Conservation (phyloP, 2,888 invertebrate genomes). For the Epicampocera succincta region DNA sequence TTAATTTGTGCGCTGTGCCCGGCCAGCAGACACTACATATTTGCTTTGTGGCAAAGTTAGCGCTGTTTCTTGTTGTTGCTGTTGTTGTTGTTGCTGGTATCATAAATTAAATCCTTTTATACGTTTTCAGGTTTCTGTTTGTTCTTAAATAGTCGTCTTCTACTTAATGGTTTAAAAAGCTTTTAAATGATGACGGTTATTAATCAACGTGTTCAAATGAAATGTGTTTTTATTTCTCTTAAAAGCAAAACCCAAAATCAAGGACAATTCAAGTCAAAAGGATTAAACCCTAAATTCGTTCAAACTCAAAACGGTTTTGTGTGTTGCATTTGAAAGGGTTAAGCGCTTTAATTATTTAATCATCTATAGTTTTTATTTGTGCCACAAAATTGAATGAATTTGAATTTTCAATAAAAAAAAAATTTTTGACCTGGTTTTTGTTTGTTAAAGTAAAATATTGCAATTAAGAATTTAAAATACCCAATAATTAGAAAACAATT, state of each 20-base stretch:
- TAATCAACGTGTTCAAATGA: conserved; percentile 64
- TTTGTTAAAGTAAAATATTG: no score
- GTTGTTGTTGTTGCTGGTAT: conserved; percentile 61
- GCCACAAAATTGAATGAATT: no score
- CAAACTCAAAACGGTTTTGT: no score
- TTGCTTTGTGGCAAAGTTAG: conserved; percentile 3
- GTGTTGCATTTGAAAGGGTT: no score
- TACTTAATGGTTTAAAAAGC: conserved; percentile 64
- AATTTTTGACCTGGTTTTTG: no score
- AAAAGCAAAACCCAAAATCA: conserved; percentile 30
- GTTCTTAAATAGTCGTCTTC: conserved; percentile 44
- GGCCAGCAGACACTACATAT: not conserved
- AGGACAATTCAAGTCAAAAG: conserved; percentile 23
- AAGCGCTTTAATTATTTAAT: no score
- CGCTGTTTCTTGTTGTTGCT: conserved; percentile 28
- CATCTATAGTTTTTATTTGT: not conserved
- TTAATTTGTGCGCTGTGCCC: conserved; percentile 16
- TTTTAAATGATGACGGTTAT: conserved; percentile 68
- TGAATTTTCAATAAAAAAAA: no score
- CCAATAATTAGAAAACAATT: no score
- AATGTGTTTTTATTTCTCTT: conserved; percentile 43
- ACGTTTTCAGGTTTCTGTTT: conserved; percentile 33
- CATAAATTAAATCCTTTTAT: conserved; percentile 67
- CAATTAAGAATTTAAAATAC: no score
- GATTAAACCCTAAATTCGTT: no score